A percentile compares a stretch with the other conserved stretches of the same genome.
phyloP scores from a whole-genome alignment of 92 coral and sea anemone species.

The Phenganax subtilis region DNA sequence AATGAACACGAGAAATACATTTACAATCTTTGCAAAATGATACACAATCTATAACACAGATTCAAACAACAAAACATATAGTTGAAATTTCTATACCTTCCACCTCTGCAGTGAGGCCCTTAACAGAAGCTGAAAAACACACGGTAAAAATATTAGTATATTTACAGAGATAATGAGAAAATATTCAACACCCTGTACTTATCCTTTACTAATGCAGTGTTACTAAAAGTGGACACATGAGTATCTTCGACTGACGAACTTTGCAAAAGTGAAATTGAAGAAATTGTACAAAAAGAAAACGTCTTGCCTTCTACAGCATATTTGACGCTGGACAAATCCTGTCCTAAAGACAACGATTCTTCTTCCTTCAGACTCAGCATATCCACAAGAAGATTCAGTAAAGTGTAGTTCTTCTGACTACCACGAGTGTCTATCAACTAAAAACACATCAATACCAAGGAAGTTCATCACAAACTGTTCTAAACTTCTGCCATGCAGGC shows the following conservation, averaged over 20 bases:
- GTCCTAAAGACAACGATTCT: conserved; percentile 56
- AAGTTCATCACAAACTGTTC: too few species aligned
- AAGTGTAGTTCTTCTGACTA: conserved; percentile 64
- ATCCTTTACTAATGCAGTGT: too few species aligned
- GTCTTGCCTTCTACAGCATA: conserved; percentile 72
- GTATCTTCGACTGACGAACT: neutral
- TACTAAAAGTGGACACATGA: too few species aligned
- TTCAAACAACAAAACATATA: neutral
- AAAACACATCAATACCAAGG: neutral
- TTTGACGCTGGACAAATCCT: conserved; percentile 61
- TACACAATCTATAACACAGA: neutral
- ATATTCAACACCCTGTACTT: neutral
- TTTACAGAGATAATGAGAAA: neutral
- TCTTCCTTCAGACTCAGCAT: conserved; percentile 61
- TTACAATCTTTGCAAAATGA: too few species aligned
- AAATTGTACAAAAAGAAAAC: neutral
- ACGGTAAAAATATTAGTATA: neutral
- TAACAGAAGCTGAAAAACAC: conserved; percentile 66
- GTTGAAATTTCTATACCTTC: conserved; percentile 58
- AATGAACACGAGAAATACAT: neutral
- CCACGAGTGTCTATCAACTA: conserved; percentile 92
- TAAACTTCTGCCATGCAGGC: too few species aligned
- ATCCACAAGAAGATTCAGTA: conserved; percentile 62
- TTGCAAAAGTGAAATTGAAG: neutral
- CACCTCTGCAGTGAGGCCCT: conserved; percentile 93